Conservation (phyloP, 1,140 invertebrate genomes). For the Eriocheir sinensis region DNA sequence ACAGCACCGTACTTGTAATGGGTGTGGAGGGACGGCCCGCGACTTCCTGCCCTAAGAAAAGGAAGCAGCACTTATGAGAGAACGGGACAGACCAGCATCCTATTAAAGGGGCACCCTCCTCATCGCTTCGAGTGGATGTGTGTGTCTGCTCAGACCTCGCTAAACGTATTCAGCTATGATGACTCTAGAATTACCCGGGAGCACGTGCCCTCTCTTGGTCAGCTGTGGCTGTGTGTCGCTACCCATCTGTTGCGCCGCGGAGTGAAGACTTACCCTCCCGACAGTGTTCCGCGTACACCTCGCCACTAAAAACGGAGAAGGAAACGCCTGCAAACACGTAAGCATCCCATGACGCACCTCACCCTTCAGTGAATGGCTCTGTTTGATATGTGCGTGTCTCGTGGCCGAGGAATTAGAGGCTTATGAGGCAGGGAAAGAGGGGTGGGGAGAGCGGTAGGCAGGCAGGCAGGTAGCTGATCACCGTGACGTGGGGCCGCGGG, state of each 20-base stretch:
- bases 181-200: constrained; percentile 57
- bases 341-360: not conserved
- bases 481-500: not conserved
- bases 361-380: not conserved
- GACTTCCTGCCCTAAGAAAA: constrained; percentile 38
- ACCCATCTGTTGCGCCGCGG: constrained; percentile 50
- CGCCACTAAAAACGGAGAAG: not conserved
- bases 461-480: constrained; percentile 29
- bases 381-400: not conserved
- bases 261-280: not conserved
- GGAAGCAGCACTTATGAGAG: constrained; percentile 34
- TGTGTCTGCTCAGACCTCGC: not conserved
- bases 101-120: not conserved
- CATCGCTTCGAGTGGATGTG: not conserved
- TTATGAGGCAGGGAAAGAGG: not conserved
- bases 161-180: constrained; percentile 64
- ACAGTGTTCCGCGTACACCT: not conserved
- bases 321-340: not conserved
- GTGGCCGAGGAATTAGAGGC: not conserved
- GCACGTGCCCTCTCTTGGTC: constrained; percentile 62
- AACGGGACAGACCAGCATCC: constrained; percentile 39
- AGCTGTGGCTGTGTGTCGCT: constrained; percentile 57
- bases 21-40: not conserved
- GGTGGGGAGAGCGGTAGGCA: not conserved
- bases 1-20: constrained; percentile 31